Evolutionary conservation across 1,140 invertebrate species (phyloP).

Genomic region (Sitodiplosis mosellana): DNA sequence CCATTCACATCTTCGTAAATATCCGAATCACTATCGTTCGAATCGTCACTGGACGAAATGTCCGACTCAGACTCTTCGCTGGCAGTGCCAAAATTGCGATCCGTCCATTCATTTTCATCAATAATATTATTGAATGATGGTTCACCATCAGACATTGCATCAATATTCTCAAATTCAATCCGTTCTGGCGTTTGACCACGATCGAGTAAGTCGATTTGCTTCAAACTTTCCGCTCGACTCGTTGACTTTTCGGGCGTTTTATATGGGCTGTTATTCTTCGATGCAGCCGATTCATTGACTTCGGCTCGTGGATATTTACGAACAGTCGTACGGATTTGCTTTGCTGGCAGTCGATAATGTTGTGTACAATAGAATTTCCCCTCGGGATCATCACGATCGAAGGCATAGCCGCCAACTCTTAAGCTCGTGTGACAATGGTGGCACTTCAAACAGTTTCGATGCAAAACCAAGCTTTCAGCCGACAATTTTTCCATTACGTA

Average conservation of each 20-base stretch:
- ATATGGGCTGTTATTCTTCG: slow-evolving; percentile 4
- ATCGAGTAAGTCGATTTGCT: slow-evolving; percentile 36
- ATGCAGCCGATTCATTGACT: slow-evolving; percentile 11
- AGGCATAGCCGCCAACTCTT: slow-evolving; percentile 39
- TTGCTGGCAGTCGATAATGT: slow-evolving; percentile 46
- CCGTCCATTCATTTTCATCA: slow-evolving; percentile 86
- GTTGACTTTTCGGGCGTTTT: slow-evolving; percentile 6
- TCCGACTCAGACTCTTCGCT: slow-evolving; percentile 49
- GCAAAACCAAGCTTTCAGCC: slow-evolving; percentile 73
- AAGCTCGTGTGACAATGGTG: slow-evolving; percentile 26
- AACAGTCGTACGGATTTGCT: slow-evolving; percentile 5
- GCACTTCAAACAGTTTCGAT: slow-evolving; percentile 65
- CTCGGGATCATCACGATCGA: slow-evolving; percentile 52
- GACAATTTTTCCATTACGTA: slow-evolving; percentile 75
- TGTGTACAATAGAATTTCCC: slow-evolving; percentile 66
- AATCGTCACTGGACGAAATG: slow-evolving; percentile 19
- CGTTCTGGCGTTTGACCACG: slow-evolving; percentile 58
- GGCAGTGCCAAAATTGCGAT: slow-evolving; percentile 70
- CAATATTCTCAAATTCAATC: slow-evolving; percentile 54
- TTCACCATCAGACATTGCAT: slow-evolving; percentile 45
- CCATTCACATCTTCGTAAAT: slow-evolving; percentile 24
- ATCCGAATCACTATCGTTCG: slow-evolving; percentile 19
- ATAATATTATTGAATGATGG: slow-evolving; percentile 48
- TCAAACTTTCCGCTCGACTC: slow-evolving; percentile 25
- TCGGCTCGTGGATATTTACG: slow-evolving; percentile 7